Conservation (phyloP, 1,140 invertebrate genomes). For the Argopecten irradians region DNA sequence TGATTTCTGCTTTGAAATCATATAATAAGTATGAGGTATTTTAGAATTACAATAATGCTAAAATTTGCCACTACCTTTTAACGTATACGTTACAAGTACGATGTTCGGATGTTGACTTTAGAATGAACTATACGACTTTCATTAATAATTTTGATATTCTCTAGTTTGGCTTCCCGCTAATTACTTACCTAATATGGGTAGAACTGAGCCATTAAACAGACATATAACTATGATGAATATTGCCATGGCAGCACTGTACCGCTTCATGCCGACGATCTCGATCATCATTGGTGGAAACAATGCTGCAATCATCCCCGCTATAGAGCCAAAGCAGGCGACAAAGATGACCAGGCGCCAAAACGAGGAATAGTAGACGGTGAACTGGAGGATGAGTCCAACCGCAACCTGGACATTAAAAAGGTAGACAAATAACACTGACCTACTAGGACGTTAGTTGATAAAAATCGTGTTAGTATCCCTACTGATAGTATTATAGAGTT, state of each 20-base stretch:
- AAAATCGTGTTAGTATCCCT: no score
- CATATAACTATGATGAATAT: neutral
- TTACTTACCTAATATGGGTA: neutral
- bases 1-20: no score
- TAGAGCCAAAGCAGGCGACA: constrained; percentile 2
- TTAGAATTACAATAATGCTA: no score
- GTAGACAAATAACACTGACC: neutral
- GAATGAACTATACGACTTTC: no score
- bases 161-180: no score
- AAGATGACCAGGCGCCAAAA: neutral
- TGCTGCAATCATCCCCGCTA: neutral
- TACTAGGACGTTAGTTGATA: no score
- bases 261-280: neutral
- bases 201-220: neutral
- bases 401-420: neutral
- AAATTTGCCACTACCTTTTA: no score
- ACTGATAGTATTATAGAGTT: no score
- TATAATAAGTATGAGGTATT: no score
- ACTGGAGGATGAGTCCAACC: neutral
- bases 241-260: neutral
- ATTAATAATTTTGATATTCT: no score
- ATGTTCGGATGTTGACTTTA: no score
- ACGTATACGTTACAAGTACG: no score
- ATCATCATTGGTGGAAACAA: constrained; percentile 14
- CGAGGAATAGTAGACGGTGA: neutral